Evolutionary conservation across 2,888 invertebrate species (phyloP).

Genomic region (Drosophila cognata): DNA sequence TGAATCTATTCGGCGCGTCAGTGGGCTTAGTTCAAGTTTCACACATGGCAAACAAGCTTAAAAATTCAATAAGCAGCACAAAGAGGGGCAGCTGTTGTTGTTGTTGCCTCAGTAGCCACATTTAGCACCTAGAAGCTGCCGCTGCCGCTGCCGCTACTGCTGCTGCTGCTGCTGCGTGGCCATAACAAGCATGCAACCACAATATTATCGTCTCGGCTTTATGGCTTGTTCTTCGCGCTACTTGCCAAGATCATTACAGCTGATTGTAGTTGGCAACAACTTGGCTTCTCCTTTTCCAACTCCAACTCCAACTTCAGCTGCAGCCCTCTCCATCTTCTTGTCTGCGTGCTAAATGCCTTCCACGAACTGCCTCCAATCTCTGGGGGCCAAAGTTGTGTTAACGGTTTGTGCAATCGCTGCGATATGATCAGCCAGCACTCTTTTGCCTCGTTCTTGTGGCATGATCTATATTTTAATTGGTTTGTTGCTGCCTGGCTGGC

Average conservation of each 20-base stretch:
- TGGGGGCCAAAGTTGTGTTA: slow-evolving; percentile 55
- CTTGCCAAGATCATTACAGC: slow-evolving; percentile 46
- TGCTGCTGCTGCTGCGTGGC: slow-evolving; percentile 35
- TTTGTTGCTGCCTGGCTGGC: slow-evolving; percentile 35
- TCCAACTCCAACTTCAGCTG: not conserved
- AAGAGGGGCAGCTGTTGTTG: slow-evolving; percentile 5
- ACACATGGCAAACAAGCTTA: slow-evolving; percentile 38
- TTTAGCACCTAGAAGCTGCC: slow-evolving; percentile 52
- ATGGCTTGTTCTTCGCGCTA: slow-evolving; percentile 69
- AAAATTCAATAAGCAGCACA: slow-evolving; percentile 30
- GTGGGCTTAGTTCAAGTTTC: slow-evolving; percentile 40
- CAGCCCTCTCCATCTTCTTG: slow-evolving; percentile 12
- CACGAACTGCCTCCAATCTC: slow-evolving; percentile 63
- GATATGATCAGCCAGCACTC: slow-evolving; percentile 54
- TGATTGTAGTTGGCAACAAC: slow-evolving; percentile 33
- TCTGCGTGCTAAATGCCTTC: slow-evolving; percentile 70
- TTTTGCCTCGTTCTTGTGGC: slow-evolving; percentile 41
- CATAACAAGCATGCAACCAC: slow-evolving; percentile 54
- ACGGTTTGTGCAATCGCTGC: slow-evolving; percentile 58
- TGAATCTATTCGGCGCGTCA: slow-evolving; percentile 29
- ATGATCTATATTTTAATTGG: slow-evolving; percentile 79
- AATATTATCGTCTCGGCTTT: slow-evolving; percentile 59
- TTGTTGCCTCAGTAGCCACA: slow-evolving; percentile 28
- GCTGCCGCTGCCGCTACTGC: not conserved
- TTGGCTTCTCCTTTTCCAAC: slow-evolving; percentile 27